Evolutionary conservation across 2,888 invertebrate genomes (phyloP).

Genomic region (Eupithecia tripunctaria): DNA sequence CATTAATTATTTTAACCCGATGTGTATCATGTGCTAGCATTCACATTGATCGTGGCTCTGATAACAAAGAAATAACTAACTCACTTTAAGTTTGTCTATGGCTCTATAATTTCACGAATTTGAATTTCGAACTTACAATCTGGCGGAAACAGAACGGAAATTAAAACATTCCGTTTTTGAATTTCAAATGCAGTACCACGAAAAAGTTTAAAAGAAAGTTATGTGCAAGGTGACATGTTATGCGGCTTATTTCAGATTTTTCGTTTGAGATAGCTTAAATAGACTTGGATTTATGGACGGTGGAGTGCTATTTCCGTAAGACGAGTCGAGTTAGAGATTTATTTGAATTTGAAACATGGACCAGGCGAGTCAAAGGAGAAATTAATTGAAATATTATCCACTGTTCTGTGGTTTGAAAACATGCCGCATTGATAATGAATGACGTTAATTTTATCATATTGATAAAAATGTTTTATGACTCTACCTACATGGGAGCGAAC

Average conservation of each 20-base stretch:
- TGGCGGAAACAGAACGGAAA: constrained; percentile 38
- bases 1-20: constrained; percentile 69
- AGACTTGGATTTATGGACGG: constrained; percentile 81
- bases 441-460: constrained; percentile 23
- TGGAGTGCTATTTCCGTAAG: constrained; percentile 82
- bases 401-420: constrained; percentile 65
- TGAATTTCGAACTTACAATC: constrained; percentile 40
- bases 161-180: constrained; percentile 39
- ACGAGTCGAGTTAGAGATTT: constrained; percentile 78
- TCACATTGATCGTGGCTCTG: constrained; percentile 63
- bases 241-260: constrained; percentile 79
- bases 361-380: constrained; percentile 75
- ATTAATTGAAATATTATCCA: constrained; percentile 83
- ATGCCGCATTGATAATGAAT: constrained; percentile 29
- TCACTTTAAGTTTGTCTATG: constrained; percentile 37
- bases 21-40: constrained; percentile 62
- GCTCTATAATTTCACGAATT: constrained; percentile 39
- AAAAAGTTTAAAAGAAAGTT: constrained; percentile 56
- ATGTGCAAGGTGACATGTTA: constrained; percentile 67
- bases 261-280: constrained; percentile 81
- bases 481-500: background rate
- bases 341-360: constrained; percentile 81
- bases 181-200: constrained; percentile 46
- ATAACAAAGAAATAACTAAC: constrained; percentile 53
- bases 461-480: constrained; percentile 57